A percentile compares a stretch with the other conserved stretches of the same genome.
Conservation (phyloP, 2,888 invertebrate genomes). For the Crocallis elinguaria region DNA sequence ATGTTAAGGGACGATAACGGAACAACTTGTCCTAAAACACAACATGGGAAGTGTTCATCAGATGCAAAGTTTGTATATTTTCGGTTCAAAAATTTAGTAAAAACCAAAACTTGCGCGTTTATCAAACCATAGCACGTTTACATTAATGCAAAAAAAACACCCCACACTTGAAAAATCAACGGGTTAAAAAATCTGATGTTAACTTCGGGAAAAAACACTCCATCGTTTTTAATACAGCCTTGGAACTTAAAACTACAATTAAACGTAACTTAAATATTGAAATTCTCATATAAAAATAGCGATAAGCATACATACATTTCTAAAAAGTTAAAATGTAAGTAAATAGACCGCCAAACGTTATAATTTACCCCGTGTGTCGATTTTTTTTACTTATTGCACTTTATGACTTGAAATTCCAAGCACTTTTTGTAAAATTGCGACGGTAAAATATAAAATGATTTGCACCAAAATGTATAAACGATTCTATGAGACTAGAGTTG, state of each 20-base stretch:
- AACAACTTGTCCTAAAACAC: not conserved
- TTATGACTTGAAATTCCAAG: conserved; percentile 33
- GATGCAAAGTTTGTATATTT: not conserved
- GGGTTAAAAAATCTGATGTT: conserved; percentile 48
- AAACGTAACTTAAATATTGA: conserved; percentile 79
- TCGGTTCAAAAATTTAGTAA: not conserved
- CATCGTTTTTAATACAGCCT: conserved; percentile 79
- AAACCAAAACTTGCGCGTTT: not conserved
- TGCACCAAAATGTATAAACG: conserved; percentile 44
- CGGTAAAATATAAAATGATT: conserved; percentile 34
- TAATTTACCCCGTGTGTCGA: conserved; percentile 41
- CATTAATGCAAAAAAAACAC: not conserved
- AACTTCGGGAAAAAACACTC: conserved; percentile 70
- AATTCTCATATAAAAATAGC: conserved; percentile 80
- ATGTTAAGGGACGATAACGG: not conserved
- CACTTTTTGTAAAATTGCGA: conserved; percentile 25
- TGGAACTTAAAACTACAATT: conserved; percentile 79
- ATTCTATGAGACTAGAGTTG: conserved; percentile 50
- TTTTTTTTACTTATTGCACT: conserved; percentile 40
- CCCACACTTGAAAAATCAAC: conserved; percentile 45
- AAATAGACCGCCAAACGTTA: conserved; percentile 76
- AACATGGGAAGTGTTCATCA: not conserved
- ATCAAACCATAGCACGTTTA: conserved; percentile 28
- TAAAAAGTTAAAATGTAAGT: conserved; percentile 73
- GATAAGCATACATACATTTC: conserved; percentile 66